Base-by-base conservation (phyloP, 2,888 invertebrate species). In the Sarcophaga carnaria region DNA sequence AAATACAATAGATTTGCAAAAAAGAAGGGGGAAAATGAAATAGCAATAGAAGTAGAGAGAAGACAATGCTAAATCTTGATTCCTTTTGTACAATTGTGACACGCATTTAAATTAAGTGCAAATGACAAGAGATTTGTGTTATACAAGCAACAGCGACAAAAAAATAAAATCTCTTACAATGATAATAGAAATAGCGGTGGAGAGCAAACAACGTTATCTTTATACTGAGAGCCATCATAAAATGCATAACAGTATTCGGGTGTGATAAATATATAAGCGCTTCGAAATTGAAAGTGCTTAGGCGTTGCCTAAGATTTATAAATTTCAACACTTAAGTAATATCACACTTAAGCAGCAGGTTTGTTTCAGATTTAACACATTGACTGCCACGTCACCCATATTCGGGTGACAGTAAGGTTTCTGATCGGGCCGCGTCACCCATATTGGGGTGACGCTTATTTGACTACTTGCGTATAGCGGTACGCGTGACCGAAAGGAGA, bases 41-140 rank as follows among this genome's bases (percentile, higher is more conserved):
- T 27, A 27, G 27, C 27, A 72, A 49, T 12, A 54, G 14, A 54
- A 54, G 17, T 1, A 49, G 17, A 54, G 54, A 0, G 14, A 25
- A 72, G 54, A 45, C 20, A 69, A 69, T 69, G 47, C 12, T 17
- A 76, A 66, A 78, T 81, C 71, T 75, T 63, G 54, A 82, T 77
- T 80, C 59, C 54, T 59, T 70, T 54, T 54, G 27, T 12, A 80
- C 74, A 89, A 92, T 91, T 92, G 93, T 93, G 92, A 92, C 91
- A 92, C 90, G 92, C 92, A 93, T 93, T 93, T 92, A 92, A 93
- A 93, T 93, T 92, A 93, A 93, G 93, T 93, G 92, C 90, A 92
- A 93, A 93, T 92, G 92, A 91, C 91, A 92, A 89, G 91, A 91
- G 92, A 92, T 91, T 91, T 91, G 90, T 79, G 49, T 37, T 63